These are phyloP conservation scores for Trissoscelio sp. DNA, from an alignment of 2,888 invertebrate genomes.

Conservation along the genomic window DNA sequence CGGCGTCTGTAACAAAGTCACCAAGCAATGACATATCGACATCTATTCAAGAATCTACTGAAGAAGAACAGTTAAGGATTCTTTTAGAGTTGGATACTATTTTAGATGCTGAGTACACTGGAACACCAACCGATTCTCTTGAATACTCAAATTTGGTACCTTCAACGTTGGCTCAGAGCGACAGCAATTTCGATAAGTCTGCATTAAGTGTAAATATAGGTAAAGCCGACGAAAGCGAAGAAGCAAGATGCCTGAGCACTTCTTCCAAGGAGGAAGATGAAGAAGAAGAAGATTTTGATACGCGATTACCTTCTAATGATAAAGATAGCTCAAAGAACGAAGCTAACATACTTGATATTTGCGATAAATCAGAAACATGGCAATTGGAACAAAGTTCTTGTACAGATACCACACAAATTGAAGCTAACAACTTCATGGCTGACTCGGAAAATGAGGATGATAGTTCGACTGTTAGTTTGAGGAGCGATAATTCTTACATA, in stretches of 20 bases:
- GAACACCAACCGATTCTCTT: conserved; percentile 73
- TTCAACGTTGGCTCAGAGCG: conserved; percentile 1
- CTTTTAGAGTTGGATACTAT: conserved; percentile 80
- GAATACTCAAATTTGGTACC: conserved; percentile 54
- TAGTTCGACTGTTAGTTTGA: conserved; percentile 84
- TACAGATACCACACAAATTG: conserved; percentile 49
- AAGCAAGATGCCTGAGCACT: conserved; percentile 1
- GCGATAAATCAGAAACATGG: conserved; percentile 60
- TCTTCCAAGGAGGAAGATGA: conserved; percentile 15
- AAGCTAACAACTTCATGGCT: conserved; percentile 1
- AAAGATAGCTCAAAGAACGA: conserved; percentile 63
- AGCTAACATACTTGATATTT: conserved; percentile 62
- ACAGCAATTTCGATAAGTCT: background rate
- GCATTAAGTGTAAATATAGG: conserved; percentile 21
- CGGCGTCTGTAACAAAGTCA: conserved; percentile 54
- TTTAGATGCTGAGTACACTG: conserved; percentile 80
- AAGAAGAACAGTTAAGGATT: conserved; percentile 80
- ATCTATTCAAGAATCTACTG: conserved; percentile 71
- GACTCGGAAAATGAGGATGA: conserved; percentile 75
- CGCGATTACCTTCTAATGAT: conserved; percentile 34
- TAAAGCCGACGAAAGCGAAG: conserved; percentile 13
- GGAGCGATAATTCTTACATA: conserved; percentile 85
- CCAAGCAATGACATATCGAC: conserved; percentile 42
- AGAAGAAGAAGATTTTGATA: conserved; percentile 20
- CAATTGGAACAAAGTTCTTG: conserved; percentile 52